Conservation (phyloP, 2,113 vertebrate genomes). For the Grammomys surdaster region DNA sequence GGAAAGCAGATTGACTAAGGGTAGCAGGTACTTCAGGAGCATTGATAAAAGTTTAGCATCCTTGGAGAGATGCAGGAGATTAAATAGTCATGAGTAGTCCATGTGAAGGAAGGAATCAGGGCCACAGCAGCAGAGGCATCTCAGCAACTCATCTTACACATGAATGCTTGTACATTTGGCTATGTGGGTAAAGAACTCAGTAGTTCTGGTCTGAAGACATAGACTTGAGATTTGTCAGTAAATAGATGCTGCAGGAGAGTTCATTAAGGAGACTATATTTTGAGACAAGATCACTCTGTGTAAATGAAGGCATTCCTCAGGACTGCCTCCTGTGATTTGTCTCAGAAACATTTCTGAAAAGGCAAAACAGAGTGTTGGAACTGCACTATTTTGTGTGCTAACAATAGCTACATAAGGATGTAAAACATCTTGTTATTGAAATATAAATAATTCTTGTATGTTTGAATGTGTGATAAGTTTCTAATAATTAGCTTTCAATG, state of each 20-base stretch:
- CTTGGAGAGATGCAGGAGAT: not conserved
- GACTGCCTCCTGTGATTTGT: not conserved
- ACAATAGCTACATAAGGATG: not conserved
- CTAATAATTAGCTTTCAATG: not conserved
- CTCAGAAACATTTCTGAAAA: not conserved
- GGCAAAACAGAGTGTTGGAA: not conserved
- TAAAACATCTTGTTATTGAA: conserved; percentile 3
- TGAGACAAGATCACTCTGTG: not conserved
- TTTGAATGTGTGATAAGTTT: conserved; percentile 13
- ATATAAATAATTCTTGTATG: not conserved
- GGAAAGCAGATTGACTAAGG: too few species aligned
- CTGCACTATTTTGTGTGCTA: not conserved
- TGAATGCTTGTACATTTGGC: not conserved
- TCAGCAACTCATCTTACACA: not conserved
- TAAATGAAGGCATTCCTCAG: not conserved
- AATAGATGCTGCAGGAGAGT: not conserved
- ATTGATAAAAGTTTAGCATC: too few species aligned
- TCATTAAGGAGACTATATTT: not conserved
- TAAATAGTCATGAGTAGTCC: not conserved
- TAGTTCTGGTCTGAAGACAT: not conserved
- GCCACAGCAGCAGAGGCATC: not conserved
- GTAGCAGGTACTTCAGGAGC: accelerated
- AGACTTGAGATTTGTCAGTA: not conserved
- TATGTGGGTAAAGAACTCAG: not conserved
- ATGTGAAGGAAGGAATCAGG: not conserved